Evolutionary conservation across 2,888 invertebrate genomes (phyloP).

Genomic region (Tetranychus piercei): DNA sequence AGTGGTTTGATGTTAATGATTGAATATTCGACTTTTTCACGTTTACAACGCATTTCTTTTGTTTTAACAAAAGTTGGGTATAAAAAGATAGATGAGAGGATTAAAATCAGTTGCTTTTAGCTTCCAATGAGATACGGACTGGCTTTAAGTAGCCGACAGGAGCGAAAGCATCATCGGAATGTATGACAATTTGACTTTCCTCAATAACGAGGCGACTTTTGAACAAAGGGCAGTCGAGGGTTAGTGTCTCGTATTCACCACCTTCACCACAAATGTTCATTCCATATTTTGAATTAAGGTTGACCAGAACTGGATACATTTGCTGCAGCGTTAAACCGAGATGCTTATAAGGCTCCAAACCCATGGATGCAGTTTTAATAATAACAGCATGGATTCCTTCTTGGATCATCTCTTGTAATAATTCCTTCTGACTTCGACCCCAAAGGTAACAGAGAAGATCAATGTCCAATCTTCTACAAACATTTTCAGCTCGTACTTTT

Average conservation of each 20-base stretch:
- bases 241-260: constrained; percentile 96
- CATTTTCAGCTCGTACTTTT: constrained; percentile 87
- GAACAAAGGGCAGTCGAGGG: constrained; percentile 88
- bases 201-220: constrained; percentile 49
- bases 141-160: constrained; percentile 86
- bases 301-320: constrained; percentile 64
- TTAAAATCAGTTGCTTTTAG: neutral
- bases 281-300: constrained; percentile 82
- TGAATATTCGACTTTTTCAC: neutral
- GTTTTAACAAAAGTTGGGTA: neutral
- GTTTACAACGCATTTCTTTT: neutral
- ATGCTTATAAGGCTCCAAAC: constrained; percentile 65
- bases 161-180: constrained; percentile 76
- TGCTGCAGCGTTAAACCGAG: constrained; percentile 65
- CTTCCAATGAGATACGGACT: constrained; percentile 9
- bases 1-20: neutral
- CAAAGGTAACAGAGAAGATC: constrained; percentile 81
- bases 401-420: constrained; percentile 89
- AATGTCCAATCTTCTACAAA: constrained; percentile 78
- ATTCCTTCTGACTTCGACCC: constrained; percentile 80
- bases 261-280: constrained; percentile 94
- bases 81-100: neutral
- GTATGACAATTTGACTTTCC: constrained; percentile 64
- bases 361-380: constrained; percentile 90
- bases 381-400: constrained; percentile 78